Conservation (phyloP, 2,888 invertebrate species). For the Phania funesta region DNA sequence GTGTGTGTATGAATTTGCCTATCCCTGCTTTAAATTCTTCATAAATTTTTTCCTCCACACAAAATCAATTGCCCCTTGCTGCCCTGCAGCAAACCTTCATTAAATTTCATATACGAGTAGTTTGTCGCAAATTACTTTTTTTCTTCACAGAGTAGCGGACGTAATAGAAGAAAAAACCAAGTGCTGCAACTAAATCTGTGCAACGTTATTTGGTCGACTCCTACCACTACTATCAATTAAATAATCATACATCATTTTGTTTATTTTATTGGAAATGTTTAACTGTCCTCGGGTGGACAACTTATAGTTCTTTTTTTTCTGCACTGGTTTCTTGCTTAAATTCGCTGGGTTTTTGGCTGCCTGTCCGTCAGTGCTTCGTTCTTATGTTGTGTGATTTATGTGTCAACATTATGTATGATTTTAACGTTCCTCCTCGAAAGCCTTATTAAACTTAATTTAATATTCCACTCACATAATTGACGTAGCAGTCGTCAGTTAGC, state of each 20-base stretch:
- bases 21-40: too few relatives aligned
- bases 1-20: too few relatives aligned
- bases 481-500: conserved; percentile 20
- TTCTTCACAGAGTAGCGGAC: too few relatives aligned
- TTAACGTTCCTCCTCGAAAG: conserved; percentile 43
- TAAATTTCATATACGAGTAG: too few relatives aligned
- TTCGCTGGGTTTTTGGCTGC: not conserved
- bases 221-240: conserved; percentile 49
- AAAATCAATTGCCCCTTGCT: too few relatives aligned
- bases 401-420: conserved; percentile 32
- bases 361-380: not conserved
- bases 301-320: conserved; percentile 7
- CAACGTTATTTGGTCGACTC: conserved; percentile 19
- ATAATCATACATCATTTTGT: conserved; percentile 64
- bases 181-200: conserved; percentile 17
- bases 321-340: conserved; percentile 1
- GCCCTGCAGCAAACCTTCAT: too few relatives aligned
- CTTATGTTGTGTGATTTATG: conserved; percentile 19
- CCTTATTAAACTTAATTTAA: conserved; percentile 55
- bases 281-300: conserved; percentile 33
- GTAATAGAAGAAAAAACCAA: not conserved
- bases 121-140: too few relatives aligned
- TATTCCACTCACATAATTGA: conserved; percentile 64
- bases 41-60: too few relatives aligned
- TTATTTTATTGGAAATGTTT: conserved; percentile 57